Base-by-base conservation (phyloP, 1,140 invertebrate species). In the Drosophila jambulina region DNA sequence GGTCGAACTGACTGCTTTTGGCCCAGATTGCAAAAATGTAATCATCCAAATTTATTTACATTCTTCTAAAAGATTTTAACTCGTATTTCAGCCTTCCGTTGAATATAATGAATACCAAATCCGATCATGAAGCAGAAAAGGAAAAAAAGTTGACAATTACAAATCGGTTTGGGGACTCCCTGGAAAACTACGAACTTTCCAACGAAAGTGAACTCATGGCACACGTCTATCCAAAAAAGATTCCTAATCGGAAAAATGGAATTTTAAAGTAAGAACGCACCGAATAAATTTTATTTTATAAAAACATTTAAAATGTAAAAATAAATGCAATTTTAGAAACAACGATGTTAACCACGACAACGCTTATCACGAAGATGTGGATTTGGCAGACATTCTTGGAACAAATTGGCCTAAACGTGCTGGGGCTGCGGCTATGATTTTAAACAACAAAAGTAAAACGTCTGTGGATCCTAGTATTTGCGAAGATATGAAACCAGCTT, bases 331-430 rank as follows among this genome's bases (percentile, higher is more conserved):
- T 19, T 68, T 29, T 19, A 70, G 67, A 34, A 70, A 70, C 25
- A 68, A 10, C 23, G 67, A 70, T 8, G n/a, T 7, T 27, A 68
- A 56, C 32, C 67, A 56, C 5, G 75, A 78, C 21, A 83, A 54
- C 48, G 43, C 69, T 25, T 23, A 32, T n/a, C 38, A 68, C 17
- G 32, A 60, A 38, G 53, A 68, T 46, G 69, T 93, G 34, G 92
- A 93, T 65, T 77, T 93, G 63, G 90, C 91, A 21, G 93, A 93
- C 57, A 75, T 92, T 15, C 86, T 93, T 23, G 93, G 91, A n/a
- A 65, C 74, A n/a, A 78, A 78, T n/a, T 93, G 93, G 92, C 64
- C 87, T 2, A 79, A 74, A 25, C 75, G 59, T 9, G 78, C 84
- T 2, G 91, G 93, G 38, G 58, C 65, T 36, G 75, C 51, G 8